Evolutionary conservation across 1,140 invertebrate species (phyloP), one percentile per base, ranked within the genome.

Genomic region (Drosophila kurseongensis): DNA sequence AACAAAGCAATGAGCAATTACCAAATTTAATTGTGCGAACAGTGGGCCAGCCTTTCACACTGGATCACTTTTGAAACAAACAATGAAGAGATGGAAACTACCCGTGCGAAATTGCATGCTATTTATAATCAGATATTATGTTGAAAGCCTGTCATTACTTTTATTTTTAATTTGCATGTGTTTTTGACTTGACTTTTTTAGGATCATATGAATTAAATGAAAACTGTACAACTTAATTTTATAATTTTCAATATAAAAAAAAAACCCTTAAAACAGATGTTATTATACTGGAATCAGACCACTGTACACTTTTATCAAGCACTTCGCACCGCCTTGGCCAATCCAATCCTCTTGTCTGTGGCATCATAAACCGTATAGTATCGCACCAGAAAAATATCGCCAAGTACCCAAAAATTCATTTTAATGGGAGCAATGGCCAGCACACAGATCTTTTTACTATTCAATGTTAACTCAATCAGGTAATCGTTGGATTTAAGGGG

Each of bases 351-450:
- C 38, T 65, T 52, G 8, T 13, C 23, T 1, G 44, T 51, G 4
- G 59, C 59, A 66, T 84, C 81, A 36, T 59, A 84, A 32, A 84
- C 81, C 23, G 29, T 85, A 27, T 84, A 84, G 23, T 85, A 68
- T 12, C 72, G 65, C 12, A 48, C 29, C 42, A 84, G 36, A 41
- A 84, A 84, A 1, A 84, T 29, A 51, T 84, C 62, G 1, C 80
- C 80, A 12, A 84, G 45, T 10, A 84, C 77, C 80, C 80, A 84
- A n/a, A 80, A 80, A 9, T 50, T 12, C 6, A 14, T 16, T 7
- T 41, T 12, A 13, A 85, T 40, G 7, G 81, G 62, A 18, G 56
- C 36, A 45, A 80, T 68, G 18, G 42, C 67, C 29, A 56, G 40
- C 1, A 41, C 14, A 38, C 77, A 84, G 0, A 63, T n/a, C 6